Evolutionary conservation across 2,888 invertebrate genomes (phyloP).

Genomic region (Idaea straminata): DNA sequence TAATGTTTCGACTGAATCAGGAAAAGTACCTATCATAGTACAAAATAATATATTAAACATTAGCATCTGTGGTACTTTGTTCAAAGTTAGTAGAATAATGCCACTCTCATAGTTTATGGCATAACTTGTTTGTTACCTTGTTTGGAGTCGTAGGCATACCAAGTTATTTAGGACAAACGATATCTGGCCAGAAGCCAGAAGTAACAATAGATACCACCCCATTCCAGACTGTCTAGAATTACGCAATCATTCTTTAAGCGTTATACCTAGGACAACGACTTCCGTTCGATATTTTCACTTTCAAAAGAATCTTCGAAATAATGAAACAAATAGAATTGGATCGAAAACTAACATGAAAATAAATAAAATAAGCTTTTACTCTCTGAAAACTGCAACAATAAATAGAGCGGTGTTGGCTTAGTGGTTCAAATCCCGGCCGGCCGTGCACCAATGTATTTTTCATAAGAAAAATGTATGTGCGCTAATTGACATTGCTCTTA

Average conservation of each 20-base stretch:
- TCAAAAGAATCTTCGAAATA: constrained; percentile 24
- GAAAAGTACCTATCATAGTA: too few species aligned
- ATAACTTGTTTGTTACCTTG: constrained; percentile 12
- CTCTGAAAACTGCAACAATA: neutral
- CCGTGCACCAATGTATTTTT: too few species aligned
- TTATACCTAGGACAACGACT: constrained; percentile 39
- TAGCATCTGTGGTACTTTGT: neutral
- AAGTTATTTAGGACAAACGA: constrained; percentile 14
- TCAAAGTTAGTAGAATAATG: neutral
- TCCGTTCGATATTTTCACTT: constrained; percentile 34
- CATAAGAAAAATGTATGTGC: too few species aligned
- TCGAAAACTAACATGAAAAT: neutral
- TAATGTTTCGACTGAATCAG: too few species aligned
- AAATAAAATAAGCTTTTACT: neutral
- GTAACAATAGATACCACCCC: neutral
- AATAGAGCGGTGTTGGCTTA: too few species aligned
- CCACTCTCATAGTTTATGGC: constrained; percentile 9
- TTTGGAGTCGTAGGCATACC: constrained; percentile 5
- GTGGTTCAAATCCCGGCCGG: too few species aligned
- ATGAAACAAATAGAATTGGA: neutral
- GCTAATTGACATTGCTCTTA: too few species aligned
- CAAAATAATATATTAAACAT: neutral
- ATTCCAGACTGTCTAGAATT: constrained; percentile 2
- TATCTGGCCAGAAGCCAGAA: constrained; percentile 15
- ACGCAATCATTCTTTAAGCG: constrained; percentile 9